Conservation (phyloP, 2,797 vertebrate species). For the Sylvia borin region DNA sequence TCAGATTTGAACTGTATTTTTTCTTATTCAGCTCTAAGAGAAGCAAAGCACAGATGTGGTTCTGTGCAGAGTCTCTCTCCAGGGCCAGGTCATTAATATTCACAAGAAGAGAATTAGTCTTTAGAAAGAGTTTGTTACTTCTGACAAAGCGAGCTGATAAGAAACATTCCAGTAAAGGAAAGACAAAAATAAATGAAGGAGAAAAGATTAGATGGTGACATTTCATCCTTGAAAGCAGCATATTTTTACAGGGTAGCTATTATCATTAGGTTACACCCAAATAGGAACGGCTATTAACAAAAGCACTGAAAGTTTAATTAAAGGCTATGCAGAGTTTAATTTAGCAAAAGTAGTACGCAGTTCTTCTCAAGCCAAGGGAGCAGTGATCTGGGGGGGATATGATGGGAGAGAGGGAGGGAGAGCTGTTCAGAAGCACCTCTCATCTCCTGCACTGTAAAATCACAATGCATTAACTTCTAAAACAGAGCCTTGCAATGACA, state of each 20-base stretch:
- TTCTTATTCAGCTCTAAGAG: not conserved
- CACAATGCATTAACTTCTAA: not conserved
- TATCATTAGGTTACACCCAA: slow-evolving; percentile 44
- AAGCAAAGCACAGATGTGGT: not conserved
- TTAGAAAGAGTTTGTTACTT: slow-evolving; percentile 40
- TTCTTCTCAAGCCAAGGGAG: not conserved
- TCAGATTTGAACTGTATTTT: not conserved
- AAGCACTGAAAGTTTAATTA: slow-evolving; percentile 44
- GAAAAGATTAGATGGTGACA: slow-evolving; percentile 32
- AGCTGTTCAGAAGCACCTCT: not conserved
- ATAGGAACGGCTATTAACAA: slow-evolving; percentile 9
- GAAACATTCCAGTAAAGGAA: slow-evolving; percentile 32
- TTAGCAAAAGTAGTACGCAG: not conserved
- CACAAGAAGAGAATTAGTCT: slow-evolving; percentile 21
- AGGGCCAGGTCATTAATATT: not conserved
- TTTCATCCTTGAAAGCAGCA: slow-evolving; percentile 19
- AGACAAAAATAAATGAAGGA: slow-evolving; percentile 43
- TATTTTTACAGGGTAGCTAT: slow-evolving; percentile 13
- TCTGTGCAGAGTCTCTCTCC: not conserved
- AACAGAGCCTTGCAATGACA: not conserved
- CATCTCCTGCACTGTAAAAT: not conserved
- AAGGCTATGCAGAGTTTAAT: slow-evolving; percentile 4
- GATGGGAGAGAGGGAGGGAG: not conserved
- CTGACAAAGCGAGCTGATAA: slow-evolving; percentile 47
- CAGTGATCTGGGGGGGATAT: not conserved